Base-by-base conservation (phyloP, 2,888 invertebrate species). In the Caenorhabditis becei region DNA sequence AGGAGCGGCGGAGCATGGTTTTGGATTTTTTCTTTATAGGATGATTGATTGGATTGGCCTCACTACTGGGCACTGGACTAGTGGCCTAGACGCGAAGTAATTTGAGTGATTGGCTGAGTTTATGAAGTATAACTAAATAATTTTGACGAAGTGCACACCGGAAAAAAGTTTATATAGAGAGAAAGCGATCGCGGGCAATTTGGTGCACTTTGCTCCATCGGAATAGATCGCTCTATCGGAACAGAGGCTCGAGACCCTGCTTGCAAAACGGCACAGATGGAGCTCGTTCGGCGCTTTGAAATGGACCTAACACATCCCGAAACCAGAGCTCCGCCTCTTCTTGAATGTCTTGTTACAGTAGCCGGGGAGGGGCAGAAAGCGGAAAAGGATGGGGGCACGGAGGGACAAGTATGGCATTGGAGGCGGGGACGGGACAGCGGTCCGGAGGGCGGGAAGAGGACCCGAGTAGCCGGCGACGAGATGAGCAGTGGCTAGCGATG, bases 401-500 rank as follows among this genome's bases (percentile, higher is more conserved):
- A 47, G 59, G 44, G 51, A 59, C 51, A 74, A 59, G 53, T 53
- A 75, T 49, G 61, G 66, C 51, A 24, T 26, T 18, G 53, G 65
- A 61, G 75, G 61, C 44, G 65, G 63, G 61, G 49, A 49, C 63
- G 63, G n/a, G 58, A 54, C 23, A 28, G 62, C 71, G 62, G 62
- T 61, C 10, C 58, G 37, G 26, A n/a, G 23, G 24, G 58, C 35
- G 61, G 70, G 61, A 41, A 51, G 23, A 62, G 61, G 71, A 54
- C 44, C 44, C 71, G 75, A 66, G 61, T 75, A 75, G 75, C 61
- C 61, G 28, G 10, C 65, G 35, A 47, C 63, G 47, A 66, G 75
- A 75, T 75, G 75, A 75, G 75, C 74, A 74, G 51, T 65, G 65
- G 72, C 53, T 53, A 37, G 67, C 61, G 49, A 51, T 24, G 24